Evolutionary conservation across 2,797 vertebrate genomes (phyloP), one percentile per base, ranked within the genome.

Genomic region (Pipistrellus pipistrellus): DNA sequence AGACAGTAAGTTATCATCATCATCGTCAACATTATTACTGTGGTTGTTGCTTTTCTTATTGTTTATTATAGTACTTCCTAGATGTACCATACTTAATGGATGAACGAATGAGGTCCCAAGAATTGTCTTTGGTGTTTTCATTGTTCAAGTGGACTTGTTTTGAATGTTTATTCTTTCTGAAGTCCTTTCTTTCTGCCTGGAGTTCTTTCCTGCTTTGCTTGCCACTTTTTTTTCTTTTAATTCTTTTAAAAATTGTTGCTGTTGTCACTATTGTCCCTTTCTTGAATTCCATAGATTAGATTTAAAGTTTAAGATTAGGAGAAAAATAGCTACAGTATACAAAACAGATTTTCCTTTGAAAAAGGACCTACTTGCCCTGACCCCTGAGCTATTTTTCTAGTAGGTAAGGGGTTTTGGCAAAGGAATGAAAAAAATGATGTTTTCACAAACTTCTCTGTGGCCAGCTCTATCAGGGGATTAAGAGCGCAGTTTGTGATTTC

Each of bases 311-410:
- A 81, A 85, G 78, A 66, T 83, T 66, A 46, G 30, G 55, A 90
- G 35, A 73, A 93, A 82, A 77, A 48, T 75, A 84, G 44, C 77
- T 64, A 27, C 25, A 62, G 18, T 55, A 20, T 69, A 57, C 48
- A 86, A 64, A 83, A 73, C 21, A 75, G 66, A 41, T 75, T 94
- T 92, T 88, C 32, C 57, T 84, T 81, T 90, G 21, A 68, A 25
- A 80, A 62, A 86, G 46, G 51, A 75, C 51, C 57, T 77, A 38
- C 23, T 78, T 55, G 21, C 38, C 35, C 13, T 92, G 72, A 20
- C 46, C 71, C 80, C 11, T 35, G 66, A 69, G 44, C 68, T 69
- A 18, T 72, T 82, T 82, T 90, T 75, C 27, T n/a, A 69, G 32
- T 83, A 48, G 20, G 35, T 83, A 25, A 94, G 32, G 41, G 30